Percentiles rank a stretch among this genome's conserved stretches.
Conservation (phyloP, 2,113 vertebrate species). For the Lepisosteus oculatus region DNA sequence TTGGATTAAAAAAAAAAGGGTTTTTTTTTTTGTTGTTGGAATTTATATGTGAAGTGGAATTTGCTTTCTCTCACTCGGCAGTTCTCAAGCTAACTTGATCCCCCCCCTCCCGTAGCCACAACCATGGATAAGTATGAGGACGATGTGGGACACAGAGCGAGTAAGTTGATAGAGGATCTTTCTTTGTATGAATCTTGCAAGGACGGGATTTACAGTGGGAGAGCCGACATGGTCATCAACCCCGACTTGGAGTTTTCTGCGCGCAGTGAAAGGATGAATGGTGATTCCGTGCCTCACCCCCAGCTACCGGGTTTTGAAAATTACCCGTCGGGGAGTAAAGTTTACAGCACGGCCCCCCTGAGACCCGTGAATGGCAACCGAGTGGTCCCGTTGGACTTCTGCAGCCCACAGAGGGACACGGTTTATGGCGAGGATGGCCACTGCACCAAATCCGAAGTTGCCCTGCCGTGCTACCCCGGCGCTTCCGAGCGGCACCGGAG, state of each 20-base stretch:
- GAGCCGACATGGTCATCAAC: slow-evolving; percentile 60
- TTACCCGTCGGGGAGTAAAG: slow-evolving; percentile 64
- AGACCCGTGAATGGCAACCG: slow-evolving; percentile 62
- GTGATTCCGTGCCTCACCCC: slow-evolving; percentile 58
- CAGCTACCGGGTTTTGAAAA: slow-evolving; percentile 65
- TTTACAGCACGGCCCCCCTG: slow-evolving; percentile 59
- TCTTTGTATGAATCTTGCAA: slow-evolving; percentile 67
- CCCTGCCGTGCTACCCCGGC: slow-evolving; percentile 77
- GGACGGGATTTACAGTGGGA: slow-evolving; percentile 57
- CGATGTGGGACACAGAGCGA: slow-evolving; percentile 70
- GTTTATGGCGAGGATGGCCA: slow-evolving; percentile 63
- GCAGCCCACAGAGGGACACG: slow-evolving; percentile 56
- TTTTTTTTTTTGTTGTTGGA: slow-evolving; percentile 49
- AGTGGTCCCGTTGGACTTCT: slow-evolving; percentile 59
- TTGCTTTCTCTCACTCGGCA: slow-evolving; percentile 22
- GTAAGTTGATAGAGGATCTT: slow-evolving; percentile 78
- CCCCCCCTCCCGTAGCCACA: slow-evolving; percentile 38
- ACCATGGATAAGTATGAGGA: slow-evolving; percentile 78
- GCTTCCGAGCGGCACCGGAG: slow-evolving; percentile 70
- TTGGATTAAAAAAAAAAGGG: slow-evolving; percentile 38
- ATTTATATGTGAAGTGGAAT: slow-evolving; percentile 66
- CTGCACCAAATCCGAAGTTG: slow-evolving; percentile 78
- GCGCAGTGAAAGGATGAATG: slow-evolving; percentile 63
- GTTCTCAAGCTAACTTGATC: slow-evolving; percentile 30
- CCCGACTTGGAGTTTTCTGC: slow-evolving; percentile 63